Evolutionary conservation across 2,888 invertebrate species (phyloP).

Genomic region (Cephus runcator): DNA sequence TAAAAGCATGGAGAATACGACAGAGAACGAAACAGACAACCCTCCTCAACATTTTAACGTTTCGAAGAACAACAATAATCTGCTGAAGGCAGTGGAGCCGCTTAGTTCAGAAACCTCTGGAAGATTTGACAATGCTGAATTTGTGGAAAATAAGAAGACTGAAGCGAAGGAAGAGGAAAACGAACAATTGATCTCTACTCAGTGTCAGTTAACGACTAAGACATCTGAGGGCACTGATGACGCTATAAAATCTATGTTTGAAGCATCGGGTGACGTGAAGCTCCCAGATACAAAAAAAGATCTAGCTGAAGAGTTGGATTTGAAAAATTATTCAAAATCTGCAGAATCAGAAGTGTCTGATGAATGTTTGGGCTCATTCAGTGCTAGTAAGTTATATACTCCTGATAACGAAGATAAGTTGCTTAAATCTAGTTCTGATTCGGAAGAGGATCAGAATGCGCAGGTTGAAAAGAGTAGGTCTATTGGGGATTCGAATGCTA

Average conservation of each 20-base stretch:
- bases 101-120: slow-evolving; percentile 15
- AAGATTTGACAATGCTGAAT: slow-evolving; percentile 1
- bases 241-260: neutral
- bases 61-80: slow-evolving; percentile 39
- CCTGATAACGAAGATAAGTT: slow-evolving; percentile 13
- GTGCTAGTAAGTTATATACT: neutral
- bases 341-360: slow-evolving; percentile 4
- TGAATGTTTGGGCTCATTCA: neutral
- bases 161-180: neutral
- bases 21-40: slow-evolving; percentile 5
- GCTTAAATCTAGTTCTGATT: slow-evolving; percentile 13
- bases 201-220: neutral
- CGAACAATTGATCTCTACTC: neutral
- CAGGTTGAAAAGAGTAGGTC: neutral
- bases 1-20: slow-evolving; percentile 28
- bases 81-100: slow-evolving; percentile 23
- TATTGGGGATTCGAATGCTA: neutral
- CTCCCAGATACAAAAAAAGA: neutral
- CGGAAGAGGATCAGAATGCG: slow-evolving; percentile 13
- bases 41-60: neutral
- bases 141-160: slow-evolving; percentile 9
- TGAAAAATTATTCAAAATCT: neutral
- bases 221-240: neutral
- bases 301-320: neutral
- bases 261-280: neutral